Base-by-base conservation (phyloP, 2,888 invertebrate species). In the Pycnomerus fuliginosus region DNA sequence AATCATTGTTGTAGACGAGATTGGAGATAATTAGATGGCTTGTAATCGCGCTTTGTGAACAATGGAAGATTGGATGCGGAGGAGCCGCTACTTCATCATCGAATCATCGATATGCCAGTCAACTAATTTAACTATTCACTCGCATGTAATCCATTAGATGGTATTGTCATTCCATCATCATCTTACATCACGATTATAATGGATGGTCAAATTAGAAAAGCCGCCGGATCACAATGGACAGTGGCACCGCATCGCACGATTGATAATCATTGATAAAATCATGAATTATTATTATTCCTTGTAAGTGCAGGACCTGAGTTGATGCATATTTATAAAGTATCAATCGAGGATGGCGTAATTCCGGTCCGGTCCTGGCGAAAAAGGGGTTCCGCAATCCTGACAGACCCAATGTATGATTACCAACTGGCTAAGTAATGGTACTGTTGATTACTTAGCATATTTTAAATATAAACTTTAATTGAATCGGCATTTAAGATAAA, bases 381-480 rank as follows among this genome's bases (percentile, higher is more conserved):
- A n/a, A n/a, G n/a, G n/a, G n/a, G n/a, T n/a, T n/a, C n/a, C n/a
- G n/a, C n/a, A n/a, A n/a, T n/a, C n/a, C n/a, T 15, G 31, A 31
- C 15, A 15, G 8, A 8, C 31, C 4, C 5, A 10, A 25, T 25
- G 25, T 25, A 10, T 25, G 25, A 25, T 25, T 25, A 25, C 25
- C 11, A 8, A 10, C 5, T 10, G 5, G 11, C 11, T 25, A 25
- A 48, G 40, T 49, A 46, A 53, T 51, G 47, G 40, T 44, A 44
- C 33, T 32, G 46, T 31, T 16, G 48, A 49, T 36, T 46, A 43
- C 53, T 64, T 62, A 53, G 58, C 62, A 63, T 64, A 63, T 62
- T 63, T 54, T 48, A 39, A 43, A 53, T 56, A 63, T 61, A 60
- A 62, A 60, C 41, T 58, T 62, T 58, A 63, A 63, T 59, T 60